Evolutionary conservation across 2,797 vertebrate species (phyloP).

Genomic region (Staurois parvus): DNA sequence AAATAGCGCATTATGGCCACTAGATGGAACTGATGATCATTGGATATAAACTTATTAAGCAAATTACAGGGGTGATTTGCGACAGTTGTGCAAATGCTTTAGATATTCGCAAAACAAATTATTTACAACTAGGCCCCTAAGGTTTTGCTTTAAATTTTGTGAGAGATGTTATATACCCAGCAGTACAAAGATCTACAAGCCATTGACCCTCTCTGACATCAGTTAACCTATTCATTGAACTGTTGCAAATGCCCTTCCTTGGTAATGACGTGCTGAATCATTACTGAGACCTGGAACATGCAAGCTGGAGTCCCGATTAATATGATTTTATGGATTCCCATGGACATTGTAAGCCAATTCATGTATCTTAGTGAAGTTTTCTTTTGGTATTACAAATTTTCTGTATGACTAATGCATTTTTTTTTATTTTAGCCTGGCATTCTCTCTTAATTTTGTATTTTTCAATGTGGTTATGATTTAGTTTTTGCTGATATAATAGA

Average conservation of each 20-base stretch:
- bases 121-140: too few relatives aligned
- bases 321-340: background rate
- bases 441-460: background rate
- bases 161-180: background rate
- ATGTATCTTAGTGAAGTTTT: background rate
- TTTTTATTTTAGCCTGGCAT: background rate
- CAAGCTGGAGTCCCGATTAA: background rate
- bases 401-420: background rate
- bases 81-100: too few relatives aligned
- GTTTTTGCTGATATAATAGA: background rate
- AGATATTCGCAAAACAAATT: too few relatives aligned
- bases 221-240: too few relatives aligned
- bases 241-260: too few relatives aligned
- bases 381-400: background rate
- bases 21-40: too few relatives aligned
- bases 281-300: background rate
- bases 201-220: background rate
- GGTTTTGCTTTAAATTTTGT: too few relatives aligned
- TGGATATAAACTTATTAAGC: too few relatives aligned
- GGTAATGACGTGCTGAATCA: background rate
- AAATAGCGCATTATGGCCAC: too few relatives aligned
- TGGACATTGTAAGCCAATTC: background rate
- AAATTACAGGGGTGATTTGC: too few relatives aligned
- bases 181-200: too few relatives aligned
- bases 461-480: conserved; percentile 32